phyloP scores from a whole-genome alignment of 2,797 vertebrate species.

The Cichlasoma orientale region DNA sequence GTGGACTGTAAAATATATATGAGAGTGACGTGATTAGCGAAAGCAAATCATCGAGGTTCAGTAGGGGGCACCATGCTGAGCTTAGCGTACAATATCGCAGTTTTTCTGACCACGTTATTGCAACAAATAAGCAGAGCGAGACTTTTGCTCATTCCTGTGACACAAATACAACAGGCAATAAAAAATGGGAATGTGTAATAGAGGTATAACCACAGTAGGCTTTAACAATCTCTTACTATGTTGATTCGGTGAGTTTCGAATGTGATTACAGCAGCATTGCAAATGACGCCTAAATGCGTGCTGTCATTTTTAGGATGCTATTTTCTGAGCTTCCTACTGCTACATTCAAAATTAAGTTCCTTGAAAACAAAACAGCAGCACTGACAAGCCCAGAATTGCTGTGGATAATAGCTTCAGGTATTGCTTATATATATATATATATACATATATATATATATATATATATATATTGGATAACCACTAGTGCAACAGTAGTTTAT shows the following conservation, averaged over 20 bases:
- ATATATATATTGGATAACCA: slow-evolving; percentile 7
- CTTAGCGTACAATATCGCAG: slow-evolving; percentile 17
- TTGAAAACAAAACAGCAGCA: slow-evolving; percentile 33
- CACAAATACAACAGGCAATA: slow-evolving; percentile 50
- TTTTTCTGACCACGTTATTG: slow-evolving; percentile 48
- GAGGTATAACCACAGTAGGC: slow-evolving; percentile 50
- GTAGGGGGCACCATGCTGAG: slow-evolving; percentile 30
- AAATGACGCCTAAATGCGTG: slow-evolving; percentile 47
- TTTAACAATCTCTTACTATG: slow-evolving; percentile 49
- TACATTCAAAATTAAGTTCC: slow-evolving; percentile 37
- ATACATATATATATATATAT: too few species aligned
- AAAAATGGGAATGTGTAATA: slow-evolving; percentile 53
- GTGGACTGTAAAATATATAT: slow-evolving; percentile 45
- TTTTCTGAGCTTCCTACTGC: slow-evolving; percentile 23
- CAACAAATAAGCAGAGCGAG: slow-evolving; percentile 37
- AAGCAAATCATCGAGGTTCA: slow-evolving; percentile 41
- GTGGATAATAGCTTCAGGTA: slow-evolving; percentile 40
- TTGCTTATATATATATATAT: background rate
- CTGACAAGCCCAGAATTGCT: slow-evolving; percentile 32
- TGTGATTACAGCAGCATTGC: slow-evolving; percentile 54
- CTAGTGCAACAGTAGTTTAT: slow-evolving; percentile 22
- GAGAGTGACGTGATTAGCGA: slow-evolving; percentile 52
- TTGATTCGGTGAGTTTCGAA: slow-evolving; percentile 59
- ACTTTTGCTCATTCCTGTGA: slow-evolving; percentile 42
- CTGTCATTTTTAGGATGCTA: slow-evolving; percentile 24